Evolutionary conservation across 35 echinoderm and acorn worm species (phyloP).

Genomic region (Heliocidaris tuberculata): DNA sequence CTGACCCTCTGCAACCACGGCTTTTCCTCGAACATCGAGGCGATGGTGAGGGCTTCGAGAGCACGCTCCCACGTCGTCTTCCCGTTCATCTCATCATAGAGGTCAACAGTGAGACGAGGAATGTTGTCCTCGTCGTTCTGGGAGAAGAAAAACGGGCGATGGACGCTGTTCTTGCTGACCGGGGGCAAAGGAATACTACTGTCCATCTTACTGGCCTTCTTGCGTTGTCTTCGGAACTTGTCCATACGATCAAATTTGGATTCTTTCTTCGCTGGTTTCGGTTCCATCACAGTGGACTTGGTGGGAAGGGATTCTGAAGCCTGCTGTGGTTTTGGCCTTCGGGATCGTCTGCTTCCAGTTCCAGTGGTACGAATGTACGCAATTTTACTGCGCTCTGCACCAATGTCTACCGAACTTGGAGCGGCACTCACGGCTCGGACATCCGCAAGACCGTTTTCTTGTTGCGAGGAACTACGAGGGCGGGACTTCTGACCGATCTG

Average conservation of each 20-base stretch:
- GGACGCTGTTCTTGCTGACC: conserved; percentile 52
- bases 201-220: conserved; percentile 81
- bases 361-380: conserved; percentile 80
- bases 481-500: conserved; percentile 33
- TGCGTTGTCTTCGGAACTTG: conserved; percentile 65
- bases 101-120: conserved; percentile 71
- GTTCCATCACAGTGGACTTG: conserved; percentile 43
- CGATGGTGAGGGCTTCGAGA: conserved; percentile 81
- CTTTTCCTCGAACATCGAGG: conserved; percentile 91
- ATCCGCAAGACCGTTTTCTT: background rate
- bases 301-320: background rate
- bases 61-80: conserved; percentile 88
- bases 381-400: conserved; percentile 33
- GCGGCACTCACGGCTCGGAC: background rate
- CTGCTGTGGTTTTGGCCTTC: background rate
- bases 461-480: conserved; percentile 44
- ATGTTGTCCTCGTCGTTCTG: conserved; percentile 56
- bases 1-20: conserved; percentile 87
- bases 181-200: conserved; percentile 78
- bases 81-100: conserved; percentile 78
- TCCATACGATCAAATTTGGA: conserved; percentile 54
- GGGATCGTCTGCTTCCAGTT: conserved; percentile 45
- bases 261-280: conserved; percentile 35
- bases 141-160: conserved; percentile 74
- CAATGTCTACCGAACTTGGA: conserved; percentile 46